Evolutionary conservation across 2,113 vertebrate genomes (phyloP).

Genomic region (Pristiophorus japonicus): DNA sequence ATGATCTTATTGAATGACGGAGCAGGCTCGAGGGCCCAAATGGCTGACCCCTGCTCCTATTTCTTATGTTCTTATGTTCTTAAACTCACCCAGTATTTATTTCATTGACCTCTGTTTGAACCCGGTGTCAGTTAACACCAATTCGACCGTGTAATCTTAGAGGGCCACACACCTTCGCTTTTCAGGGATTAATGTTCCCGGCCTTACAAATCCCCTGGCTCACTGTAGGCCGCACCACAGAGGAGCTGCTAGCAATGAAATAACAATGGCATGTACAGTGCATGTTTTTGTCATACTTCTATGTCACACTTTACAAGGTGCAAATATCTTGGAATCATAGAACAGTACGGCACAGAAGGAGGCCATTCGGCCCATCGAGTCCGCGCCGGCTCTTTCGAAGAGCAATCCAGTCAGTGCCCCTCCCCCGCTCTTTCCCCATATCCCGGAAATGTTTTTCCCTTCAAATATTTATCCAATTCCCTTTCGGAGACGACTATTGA

Average conservation of each 20-base stretch:
- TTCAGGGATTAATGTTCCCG: neutral
- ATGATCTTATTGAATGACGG: no score
- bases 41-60: no score
- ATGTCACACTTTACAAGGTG: neutral
- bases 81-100: neutral
- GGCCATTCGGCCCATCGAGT: no score
- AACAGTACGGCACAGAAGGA: no score
- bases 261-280: neutral
- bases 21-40: no score
- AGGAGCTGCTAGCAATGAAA: neutral
- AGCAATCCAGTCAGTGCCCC: no score
- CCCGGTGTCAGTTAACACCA: neutral
- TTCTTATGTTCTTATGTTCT: no score
- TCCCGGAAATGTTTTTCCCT: no score
- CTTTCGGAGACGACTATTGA: no score
- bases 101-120: neutral
- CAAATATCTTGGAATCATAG: neutral
- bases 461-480: no score
- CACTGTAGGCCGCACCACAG: neutral
- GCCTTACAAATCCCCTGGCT: neutral
- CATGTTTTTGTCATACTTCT: neutral
- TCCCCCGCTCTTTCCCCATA: no score
- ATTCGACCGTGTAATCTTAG: neutral
- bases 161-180: neutral
- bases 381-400: no score